Base-by-base conservation (phyloP, 1,140 invertebrate genomes). In the Drosophila kurseongensis region DNA sequence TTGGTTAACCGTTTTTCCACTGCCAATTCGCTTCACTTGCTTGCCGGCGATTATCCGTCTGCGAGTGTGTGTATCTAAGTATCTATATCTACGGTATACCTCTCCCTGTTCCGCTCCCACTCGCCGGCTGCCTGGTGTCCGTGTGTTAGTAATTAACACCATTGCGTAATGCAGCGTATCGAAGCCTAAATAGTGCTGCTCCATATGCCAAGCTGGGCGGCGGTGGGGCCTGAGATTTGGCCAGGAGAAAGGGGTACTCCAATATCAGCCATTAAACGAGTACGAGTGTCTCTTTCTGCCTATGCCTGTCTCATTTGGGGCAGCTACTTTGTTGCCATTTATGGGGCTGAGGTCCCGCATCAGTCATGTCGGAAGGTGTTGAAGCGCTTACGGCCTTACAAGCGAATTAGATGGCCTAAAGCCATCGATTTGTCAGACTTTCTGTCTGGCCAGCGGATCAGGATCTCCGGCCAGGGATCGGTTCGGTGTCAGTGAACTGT, bases 81-180 rank as follows among this genome's bases (percentile, higher is more conserved):
- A 23, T 73, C 45, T 67, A 35, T 54, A 51, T 51, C 48, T 35
- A 10, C 14, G n/a, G 48, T 51, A 14, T 35, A 32, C 27, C 18
- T 54, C 29, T 57, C 51, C 69, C 32, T 48, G 27, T 59, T 42
- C 32, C 65, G 57, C 38, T 75, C 42, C 40, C 52, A 12, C 32
- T 59, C 27, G 14, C 23, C 27, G 27, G 18, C 14, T 61, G 44
- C 55, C 51, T 65, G 35, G 67, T 47, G 57, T 75, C 75, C 66
- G 60, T 85, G 79, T 90, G 79, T 80, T 85, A 48, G 88, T 90
- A 90, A 90, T 90, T 90, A 90, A 90, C 88, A 90, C 88, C 88
- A 90, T 90, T 90, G 88, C 88, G 88, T 90, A 90, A 90, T 90
- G 88, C 88, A 90, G 88, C 88, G 86, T 90, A 90, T 90, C 88